These are phyloP conservation scores for Lydus trimaculatus DNA, from an alignment of 2,888 invertebrate genomes.

Conservation along the genomic window DNA sequence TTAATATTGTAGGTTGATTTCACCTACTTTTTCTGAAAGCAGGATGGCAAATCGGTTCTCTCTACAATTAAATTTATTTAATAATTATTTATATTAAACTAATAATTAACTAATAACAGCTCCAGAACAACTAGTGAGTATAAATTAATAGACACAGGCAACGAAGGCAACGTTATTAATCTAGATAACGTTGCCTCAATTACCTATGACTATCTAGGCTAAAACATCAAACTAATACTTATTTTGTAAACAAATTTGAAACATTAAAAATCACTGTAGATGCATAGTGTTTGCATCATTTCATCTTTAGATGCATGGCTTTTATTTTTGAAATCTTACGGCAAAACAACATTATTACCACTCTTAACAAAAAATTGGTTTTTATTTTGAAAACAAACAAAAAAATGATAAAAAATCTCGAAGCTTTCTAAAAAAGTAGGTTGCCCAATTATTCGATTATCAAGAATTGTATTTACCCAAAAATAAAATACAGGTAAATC, in stretches of 20 bases:
- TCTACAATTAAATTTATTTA: neutral
- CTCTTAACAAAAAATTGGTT: constrained; percentile 35
- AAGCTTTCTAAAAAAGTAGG: constrained; percentile 50
- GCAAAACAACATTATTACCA: constrained; percentile 58
- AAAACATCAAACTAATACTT: no score
- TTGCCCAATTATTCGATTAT: constrained; percentile 23
- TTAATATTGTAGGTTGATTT: constrained; percentile 34
- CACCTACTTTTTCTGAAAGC: constrained; percentile 54
- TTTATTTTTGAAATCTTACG: constrained; percentile 48
- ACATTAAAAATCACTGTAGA: constrained; percentile 12
- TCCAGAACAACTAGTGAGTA: constrained; percentile 25
- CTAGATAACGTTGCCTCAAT: no score
- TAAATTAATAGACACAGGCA: constrained; percentile 3
- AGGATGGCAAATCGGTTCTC: constrained; percentile 24
- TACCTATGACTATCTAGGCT: no score
- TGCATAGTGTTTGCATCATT: constrained; percentile 8
- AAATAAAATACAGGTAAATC: neutral
- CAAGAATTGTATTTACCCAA: neutral
- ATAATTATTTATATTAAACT: constrained; percentile 15
- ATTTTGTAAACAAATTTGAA: constrained; percentile 4
- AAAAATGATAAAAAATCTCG: constrained; percentile 23
- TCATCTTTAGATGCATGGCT: constrained; percentile 46
- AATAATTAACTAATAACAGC: constrained; percentile 14
- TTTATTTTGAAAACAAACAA: neutral
- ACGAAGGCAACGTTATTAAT: no score